Evolutionary conservation across 2,797 vertebrate species (phyloP), one percentile per base, ranked within the genome.

Genomic region (Phyllotis vaccarum): DNA sequence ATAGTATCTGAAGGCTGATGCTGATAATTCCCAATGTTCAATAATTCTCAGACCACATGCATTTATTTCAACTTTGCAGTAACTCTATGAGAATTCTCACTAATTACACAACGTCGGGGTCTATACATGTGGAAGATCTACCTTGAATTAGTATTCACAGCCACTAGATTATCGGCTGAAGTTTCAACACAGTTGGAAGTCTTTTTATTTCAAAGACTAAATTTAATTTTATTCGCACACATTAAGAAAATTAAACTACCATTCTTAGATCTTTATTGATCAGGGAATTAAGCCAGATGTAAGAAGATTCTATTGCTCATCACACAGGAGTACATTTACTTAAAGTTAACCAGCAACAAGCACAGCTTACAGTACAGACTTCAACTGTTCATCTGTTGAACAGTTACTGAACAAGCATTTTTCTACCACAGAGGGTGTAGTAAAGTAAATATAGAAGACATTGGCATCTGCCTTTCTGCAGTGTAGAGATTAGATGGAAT

Each of bases 161-260:
- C 40, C 17, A 17, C 27, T 89, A 52, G 88, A n/a, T 83, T 22
- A 78, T 66, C 31, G 14, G 0, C 4, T 22, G 43, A 37, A 31
- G 27, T 62, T 78, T 58, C 21, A 34, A 58, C 46, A 46, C 72
- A 96, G 31, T 74, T 46, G 66, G 13, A 64, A n/a, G 64, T 82
- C 14, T 94, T 95, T 90, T 90, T 62, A 82, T 91, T 91, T 94
- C 54, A 78, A 60, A 86, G 17, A 24, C 31, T 14, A 56, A 81
- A 78, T 37, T 74, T 89, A 62, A 85, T 81, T 94, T 62, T 86
- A 86, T 2, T 75, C 62, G 90, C 19, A 70, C 76, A 88, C n/a
- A 8, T 82, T 89, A 72, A 54, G 82, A 43, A 86, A 74, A 91
- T 46, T 68, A 81, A 92, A 43, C n/a, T 58, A 22, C 13, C 52